Evolutionary conservation across 2,797 vertebrate genomes (phyloP).

Genomic region (Cyprinodon diabolis): DNA sequence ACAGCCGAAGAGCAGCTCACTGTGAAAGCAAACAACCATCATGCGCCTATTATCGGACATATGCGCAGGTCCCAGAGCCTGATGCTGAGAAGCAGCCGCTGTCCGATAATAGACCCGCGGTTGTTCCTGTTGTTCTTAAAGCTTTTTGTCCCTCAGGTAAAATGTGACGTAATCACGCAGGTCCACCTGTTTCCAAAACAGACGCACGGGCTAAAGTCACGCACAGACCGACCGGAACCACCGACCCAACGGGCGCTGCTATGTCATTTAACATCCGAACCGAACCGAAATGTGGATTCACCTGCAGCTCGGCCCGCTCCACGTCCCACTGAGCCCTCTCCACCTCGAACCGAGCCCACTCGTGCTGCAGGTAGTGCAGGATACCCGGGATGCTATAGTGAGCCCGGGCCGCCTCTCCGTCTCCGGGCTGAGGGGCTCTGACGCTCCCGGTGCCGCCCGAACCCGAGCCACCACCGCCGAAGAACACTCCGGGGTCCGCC

Average conservation of each 20-base stretch:
- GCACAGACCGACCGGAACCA: background rate
- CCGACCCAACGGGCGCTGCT: background rate
- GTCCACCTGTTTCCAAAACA: background rate
- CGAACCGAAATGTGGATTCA: constrained; percentile 53
- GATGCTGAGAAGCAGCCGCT: background rate
- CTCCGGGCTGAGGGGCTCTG: constrained; percentile 71
- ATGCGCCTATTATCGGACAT: constrained; percentile 35
- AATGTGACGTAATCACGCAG: constrained; percentile 17
- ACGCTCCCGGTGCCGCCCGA: constrained; percentile 64
- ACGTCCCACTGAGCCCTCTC: constrained; percentile 93
- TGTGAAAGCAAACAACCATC: too few relatives aligned
- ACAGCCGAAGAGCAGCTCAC: background rate
- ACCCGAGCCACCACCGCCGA: constrained; percentile 82
- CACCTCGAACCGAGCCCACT: constrained; percentile 96
- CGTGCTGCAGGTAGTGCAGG: constrained; percentile 94
- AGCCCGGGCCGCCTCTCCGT: constrained; percentile 85
- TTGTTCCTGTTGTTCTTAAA: background rate
- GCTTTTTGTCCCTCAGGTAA: constrained; percentile 15
- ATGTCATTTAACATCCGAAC: background rate
- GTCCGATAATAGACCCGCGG: constrained; percentile 32
- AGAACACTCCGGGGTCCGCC: constrained; percentile 93
- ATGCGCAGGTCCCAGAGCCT: background rate
- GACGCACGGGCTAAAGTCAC: background rate
- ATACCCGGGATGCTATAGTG: constrained; percentile 94
- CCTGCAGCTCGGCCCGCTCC: constrained; percentile 94